phyloP scores from a whole-genome alignment of 2,888 invertebrate species.

The Antitype chi region DNA sequence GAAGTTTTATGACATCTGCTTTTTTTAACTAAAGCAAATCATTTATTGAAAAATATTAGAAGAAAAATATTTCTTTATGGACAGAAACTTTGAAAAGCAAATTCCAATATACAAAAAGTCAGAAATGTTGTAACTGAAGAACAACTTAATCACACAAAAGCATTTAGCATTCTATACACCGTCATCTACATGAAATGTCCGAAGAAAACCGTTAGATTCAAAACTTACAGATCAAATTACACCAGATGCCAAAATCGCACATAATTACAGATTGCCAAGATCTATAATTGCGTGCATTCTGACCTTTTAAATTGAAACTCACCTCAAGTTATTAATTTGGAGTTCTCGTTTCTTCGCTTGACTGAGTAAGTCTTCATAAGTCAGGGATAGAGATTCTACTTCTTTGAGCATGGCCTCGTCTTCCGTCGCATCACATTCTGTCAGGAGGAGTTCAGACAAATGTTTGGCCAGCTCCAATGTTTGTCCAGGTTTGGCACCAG shows the following conservation, averaged over 20 bases:
- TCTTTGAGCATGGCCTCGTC: slow-evolving; percentile 92
- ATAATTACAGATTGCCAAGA: slow-evolving; percentile 57
- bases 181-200: slow-evolving; percentile 68
- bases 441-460: slow-evolving; percentile 93
- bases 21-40: not conserved
- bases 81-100: not conserved
- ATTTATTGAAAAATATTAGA: not conserved
- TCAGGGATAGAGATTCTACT: slow-evolving; percentile 92
- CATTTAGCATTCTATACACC: slow-evolving; percentile 24
- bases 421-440: slow-evolving; percentile 93
- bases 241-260: slow-evolving; percentile 62
- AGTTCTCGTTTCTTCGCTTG: slow-evolving; percentile 94
- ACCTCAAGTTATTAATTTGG: slow-evolving; percentile 95
- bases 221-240: slow-evolving; percentile 61
- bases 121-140: slow-evolving; percentile 5
- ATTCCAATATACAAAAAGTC: slow-evolving; percentile 2
- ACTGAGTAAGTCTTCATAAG: slow-evolving; percentile 93
- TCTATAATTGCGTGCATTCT: slow-evolving; percentile 50
- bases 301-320: slow-evolving; percentile 70
- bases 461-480: slow-evolving; percentile 95
- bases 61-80: not conserved
- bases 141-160: slow-evolving; percentile 28
- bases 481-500: slow-evolving; percentile 94
- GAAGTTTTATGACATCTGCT: too few species aligned
- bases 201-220: slow-evolving; percentile 59